Conservation (phyloP, 1,140 invertebrate genomes). For the Maniola jurtina region DNA sequence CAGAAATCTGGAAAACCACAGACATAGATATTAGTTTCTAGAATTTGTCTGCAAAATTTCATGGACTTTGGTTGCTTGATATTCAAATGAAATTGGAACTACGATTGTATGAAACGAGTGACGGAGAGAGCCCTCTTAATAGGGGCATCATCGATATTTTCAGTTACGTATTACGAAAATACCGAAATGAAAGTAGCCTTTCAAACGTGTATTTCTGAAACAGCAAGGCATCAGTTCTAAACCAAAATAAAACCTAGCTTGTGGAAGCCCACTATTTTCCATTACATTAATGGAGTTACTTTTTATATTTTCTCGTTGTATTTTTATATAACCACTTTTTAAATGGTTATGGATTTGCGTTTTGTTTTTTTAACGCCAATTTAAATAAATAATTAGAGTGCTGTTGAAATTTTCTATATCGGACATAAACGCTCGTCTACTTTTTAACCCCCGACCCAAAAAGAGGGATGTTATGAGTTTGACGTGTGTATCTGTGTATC, state of each 20-base stretch:
- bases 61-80: too few relatives aligned
- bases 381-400: not conserved
- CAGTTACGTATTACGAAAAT: constrained; percentile 18
- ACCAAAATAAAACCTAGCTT: constrained; percentile 19
- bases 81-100: too few relatives aligned
- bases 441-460: too few relatives aligned
- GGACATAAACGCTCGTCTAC: too few relatives aligned
- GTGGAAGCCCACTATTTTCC: constrained; percentile 23
- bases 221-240: constrained; percentile 7
- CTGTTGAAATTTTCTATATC: too few relatives aligned
- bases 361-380: not conserved
- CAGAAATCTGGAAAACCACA: too few relatives aligned
- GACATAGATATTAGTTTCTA: too few relatives aligned
- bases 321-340: not conserved
- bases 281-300: constrained; percentile 26
- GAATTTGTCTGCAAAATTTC: too few relatives aligned
- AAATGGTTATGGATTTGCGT: not conserved
- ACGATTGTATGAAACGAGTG: too few relatives aligned
- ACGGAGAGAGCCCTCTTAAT: too few relatives aligned
- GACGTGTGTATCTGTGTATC: too few relatives aligned
- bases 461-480: too few relatives aligned
- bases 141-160: constrained; percentile 5
- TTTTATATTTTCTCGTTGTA: constrained; percentile 17
- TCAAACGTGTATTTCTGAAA: constrained; percentile 22
- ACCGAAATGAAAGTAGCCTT: constrained; percentile 22